Evolutionary conservation across 2,888 invertebrate species (phyloP), one percentile per base, ranked within the genome.

Genomic region (Listrodromus nycthemerus): DNA sequence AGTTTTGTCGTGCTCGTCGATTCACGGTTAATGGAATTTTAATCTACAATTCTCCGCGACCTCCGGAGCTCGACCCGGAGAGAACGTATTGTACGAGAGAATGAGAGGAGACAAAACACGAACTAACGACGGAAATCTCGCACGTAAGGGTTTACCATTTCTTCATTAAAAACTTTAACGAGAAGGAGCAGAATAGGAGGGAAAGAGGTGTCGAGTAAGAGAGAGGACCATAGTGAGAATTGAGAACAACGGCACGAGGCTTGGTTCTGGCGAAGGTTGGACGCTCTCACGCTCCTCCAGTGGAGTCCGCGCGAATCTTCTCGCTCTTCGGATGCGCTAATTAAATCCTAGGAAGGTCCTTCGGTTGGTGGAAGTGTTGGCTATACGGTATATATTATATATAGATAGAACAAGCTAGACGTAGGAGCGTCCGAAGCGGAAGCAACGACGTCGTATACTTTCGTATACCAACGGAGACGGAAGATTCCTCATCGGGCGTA

Each of bases 311-410:
- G 84, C 84, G 88, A 89, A 90, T 91, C 88, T 87, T 83, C 89
- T 89, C 88, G 86, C 87, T 30, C 58, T 87, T 89, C 88, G 90
- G 90, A 91, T 90, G 89, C 87, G 88, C 90, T 91, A 92, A 91
- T 92, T 92, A 92, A 92, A 91, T 91, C 90, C 89, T 88, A 87
- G 88, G 85, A 82, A 84, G 88, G 87, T 88, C 87, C 90, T 88
- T 87, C 85, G 84, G 82, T 83, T 63, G 80, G 77, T 45, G 24
- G 69, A 61, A 50, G 45, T 69, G 63, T 73, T 80, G 63, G 55
- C n/a, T 69, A 69, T 50, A 24, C 2, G 50, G 45, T 61, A 61
- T 45, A 61, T 41, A 45, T 61, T 73, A 73, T 73, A 73, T 48
- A 73, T 61, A 73, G 67, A 21, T 74, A 63, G 55, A 67, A 30